Evolutionary conservation across 2,797 vertebrate species (phyloP), one percentile per base, ranked within the genome.

Genomic region (Champsocephalus esox): DNA sequence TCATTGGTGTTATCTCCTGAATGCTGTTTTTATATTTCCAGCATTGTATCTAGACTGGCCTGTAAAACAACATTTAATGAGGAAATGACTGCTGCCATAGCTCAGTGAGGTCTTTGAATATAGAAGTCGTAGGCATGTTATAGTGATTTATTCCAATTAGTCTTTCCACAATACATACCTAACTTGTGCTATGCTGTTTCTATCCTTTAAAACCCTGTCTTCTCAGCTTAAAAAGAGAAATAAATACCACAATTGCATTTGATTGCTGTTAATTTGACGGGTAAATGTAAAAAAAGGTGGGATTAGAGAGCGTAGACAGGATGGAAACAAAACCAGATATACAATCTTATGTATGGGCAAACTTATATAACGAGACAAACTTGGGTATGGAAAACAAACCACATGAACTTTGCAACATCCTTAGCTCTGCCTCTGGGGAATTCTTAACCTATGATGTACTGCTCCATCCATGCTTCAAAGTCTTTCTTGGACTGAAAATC

Each of bases 1-100:
- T 86, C 74, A 83, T 85, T 81, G 73, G 58, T 16, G 43, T 57
- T 79, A 63, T 81, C 65, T 75, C 57, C 49, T 21, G 57, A 48
- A 34, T 61, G 17, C 34, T 67, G 77, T 85, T 86, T 81, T 76
- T 73, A 44, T 76, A 74, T 66, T 75, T 70, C 41, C 73, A 61
- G 67, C 44, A 28, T 63, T 34, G 55, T 19, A 17, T 79, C 62
- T 45, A 28, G 24, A 54, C 52, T 58, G 66, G 28, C 66, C 62
- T 43, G 41, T 21, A 62, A 66, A 75, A 80, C 21, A 64, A 46
- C 28, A n/a, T 59, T 74, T 66, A 83, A 83, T 69, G 59, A 82
- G 58, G 24, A 69, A 24, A 49, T 44, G 52, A 77, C 69, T 69
- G 52, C 51, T 63, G 69, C 75, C 21, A 51, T 14, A 19, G 56